Percentiles rank a stretch among this genome's conserved stretches.
phyloP scores from a whole-genome alignment of 2,888 invertebrate species.

The Tortrix viridana region DNA sequence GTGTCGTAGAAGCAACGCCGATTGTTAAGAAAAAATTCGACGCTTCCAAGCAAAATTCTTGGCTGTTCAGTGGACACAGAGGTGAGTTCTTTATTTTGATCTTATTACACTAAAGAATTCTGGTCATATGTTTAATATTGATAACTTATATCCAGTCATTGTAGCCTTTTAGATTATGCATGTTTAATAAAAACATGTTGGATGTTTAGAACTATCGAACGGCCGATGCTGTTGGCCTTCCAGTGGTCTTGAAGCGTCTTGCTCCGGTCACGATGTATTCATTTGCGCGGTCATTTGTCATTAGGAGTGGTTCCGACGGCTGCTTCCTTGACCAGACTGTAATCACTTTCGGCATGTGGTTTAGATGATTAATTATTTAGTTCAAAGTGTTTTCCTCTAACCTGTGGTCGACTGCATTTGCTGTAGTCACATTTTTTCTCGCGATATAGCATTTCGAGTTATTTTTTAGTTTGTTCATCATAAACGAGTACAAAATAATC shows the following conservation, averaged over 20 bases:
- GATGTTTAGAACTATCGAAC: conserved; percentile 14
- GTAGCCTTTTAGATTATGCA: conserved; percentile 4
- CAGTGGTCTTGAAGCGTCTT: conserved; percentile 30
- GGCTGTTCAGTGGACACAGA: conserved; percentile 72
- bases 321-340: conserved; percentile 29
- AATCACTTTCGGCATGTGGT: conserved; percentile 28
- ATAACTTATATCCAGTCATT: conserved; percentile 14
- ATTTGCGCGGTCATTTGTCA: conserved; percentile 32
- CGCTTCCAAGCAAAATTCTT: conserved; percentile 67
- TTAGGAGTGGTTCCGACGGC: conserved; percentile 17
- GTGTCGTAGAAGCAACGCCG: conserved; percentile 71
- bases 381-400: background rate
- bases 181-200: conserved; percentile 1
- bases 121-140: conserved; percentile 27
- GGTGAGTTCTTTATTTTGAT: conserved; percentile 56
- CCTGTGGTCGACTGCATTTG: background rate
- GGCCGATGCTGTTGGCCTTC: conserved; percentile 28
- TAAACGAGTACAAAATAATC: too few species aligned
- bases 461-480: too few species aligned
- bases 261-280: conserved; percentile 33
- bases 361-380: conserved; percentile 28
- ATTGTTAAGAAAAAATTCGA: conserved; percentile 68
- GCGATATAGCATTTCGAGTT: too few species aligned
- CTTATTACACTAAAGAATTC: conserved; percentile 18
- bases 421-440: background rate